A percentile compares a stretch with the other conserved stretches of the same genome.
Conservation (phyloP, 2,888 invertebrate genomes). For the Acanthosepion esculentum region DNA sequence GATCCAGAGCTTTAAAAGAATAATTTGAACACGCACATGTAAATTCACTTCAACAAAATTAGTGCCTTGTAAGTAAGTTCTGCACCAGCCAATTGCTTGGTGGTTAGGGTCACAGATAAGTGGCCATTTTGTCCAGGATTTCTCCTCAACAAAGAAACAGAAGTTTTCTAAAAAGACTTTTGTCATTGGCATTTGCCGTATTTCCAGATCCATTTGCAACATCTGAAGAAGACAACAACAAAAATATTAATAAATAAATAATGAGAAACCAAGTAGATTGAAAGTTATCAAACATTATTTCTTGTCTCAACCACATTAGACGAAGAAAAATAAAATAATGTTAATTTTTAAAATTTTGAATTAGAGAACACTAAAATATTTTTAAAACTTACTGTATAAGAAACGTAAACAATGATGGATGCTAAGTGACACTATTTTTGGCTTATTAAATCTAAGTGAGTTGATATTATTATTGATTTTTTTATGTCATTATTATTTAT, state of each 20-base stretch:
- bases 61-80: constrained; percentile 62
- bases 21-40: constrained; percentile 64
- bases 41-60: constrained; percentile 71
- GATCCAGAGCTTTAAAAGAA: neutral
- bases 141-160: constrained; percentile 73
- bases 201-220: constrained; percentile 65
- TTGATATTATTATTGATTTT: too few relatives aligned
- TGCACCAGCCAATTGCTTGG: constrained; percentile 71
- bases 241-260: neutral
- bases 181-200: constrained; percentile 68
- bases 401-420: too few relatives aligned
- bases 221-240: neutral
- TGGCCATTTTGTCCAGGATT: constrained; percentile 73
- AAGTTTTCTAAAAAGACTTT: constrained; percentile 74
- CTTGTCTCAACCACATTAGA: too few relatives aligned
- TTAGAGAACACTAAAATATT: too few relatives aligned
- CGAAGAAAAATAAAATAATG: too few relatives aligned
- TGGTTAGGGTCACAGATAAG: constrained; percentile 74
- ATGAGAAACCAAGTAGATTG: neutral
- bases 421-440: too few relatives aligned
- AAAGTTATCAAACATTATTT: neutral
- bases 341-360: too few relatives aligned
- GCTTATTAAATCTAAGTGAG: too few relatives aligned
- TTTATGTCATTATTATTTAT: too few relatives aligned
- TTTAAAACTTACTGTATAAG: too few relatives aligned